phyloP scores from a whole-genome alignment of 2,113 vertebrate genomes.

The Ictalurus furcatus region DNA sequence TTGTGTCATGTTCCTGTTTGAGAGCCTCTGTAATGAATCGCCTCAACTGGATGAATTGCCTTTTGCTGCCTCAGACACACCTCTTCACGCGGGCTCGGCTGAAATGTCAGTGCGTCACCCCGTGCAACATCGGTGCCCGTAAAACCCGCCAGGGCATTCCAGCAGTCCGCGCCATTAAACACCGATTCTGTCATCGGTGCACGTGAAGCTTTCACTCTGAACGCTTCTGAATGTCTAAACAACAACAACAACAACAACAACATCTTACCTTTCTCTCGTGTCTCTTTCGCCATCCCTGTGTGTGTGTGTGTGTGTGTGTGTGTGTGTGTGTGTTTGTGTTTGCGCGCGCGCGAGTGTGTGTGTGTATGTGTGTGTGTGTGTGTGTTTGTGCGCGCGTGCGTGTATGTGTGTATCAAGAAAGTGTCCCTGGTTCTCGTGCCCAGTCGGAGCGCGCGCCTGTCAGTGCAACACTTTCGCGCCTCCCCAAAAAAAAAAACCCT shows the following conservation, averaged over 20 bases:
- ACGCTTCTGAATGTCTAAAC: background rate
- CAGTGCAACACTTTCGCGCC: background rate
- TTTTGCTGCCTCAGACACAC: background rate
- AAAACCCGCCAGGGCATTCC: conserved; percentile 5
- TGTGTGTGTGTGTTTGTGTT: background rate
- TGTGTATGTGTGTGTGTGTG: background rate
- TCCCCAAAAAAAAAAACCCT: background rate
- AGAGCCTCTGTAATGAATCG: background rate
- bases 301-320: background rate
- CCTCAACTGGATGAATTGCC: background rate
- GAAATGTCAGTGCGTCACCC: conserved; percentile 42
- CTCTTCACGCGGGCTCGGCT: background rate
- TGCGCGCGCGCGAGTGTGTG: background rate
- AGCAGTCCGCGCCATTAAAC: background rate
- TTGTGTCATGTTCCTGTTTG: background rate
- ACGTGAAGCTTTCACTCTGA: background rate
- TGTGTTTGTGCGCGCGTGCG: background rate
- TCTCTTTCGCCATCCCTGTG: conserved; percentile 40
- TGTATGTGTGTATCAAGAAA: background rate
- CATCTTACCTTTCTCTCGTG: conserved; percentile 36
- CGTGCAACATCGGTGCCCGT: background rate
- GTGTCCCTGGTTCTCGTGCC: background rate
- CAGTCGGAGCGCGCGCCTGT: background rate
- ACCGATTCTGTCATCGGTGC: background rate
- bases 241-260: background rate